Percentiles rank a stretch among this genome's conserved stretches.
Evolutionary conservation across 2,113 vertebrate genomes (phyloP).

Genomic region (Neolamprologus kungweensis): DNA sequence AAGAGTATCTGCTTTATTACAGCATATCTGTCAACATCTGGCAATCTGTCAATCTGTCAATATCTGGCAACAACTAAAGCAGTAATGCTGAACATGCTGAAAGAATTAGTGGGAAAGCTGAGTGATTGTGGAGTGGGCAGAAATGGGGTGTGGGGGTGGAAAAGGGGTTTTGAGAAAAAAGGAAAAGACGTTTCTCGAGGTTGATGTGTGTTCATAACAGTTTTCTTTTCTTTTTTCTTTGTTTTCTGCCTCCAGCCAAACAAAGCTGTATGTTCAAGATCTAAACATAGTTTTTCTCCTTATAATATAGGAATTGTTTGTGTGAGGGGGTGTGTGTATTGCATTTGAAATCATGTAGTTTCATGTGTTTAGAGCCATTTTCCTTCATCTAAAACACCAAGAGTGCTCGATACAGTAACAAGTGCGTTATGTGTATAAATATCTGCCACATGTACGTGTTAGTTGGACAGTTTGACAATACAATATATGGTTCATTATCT

Average conservation of each 20-base stretch:
- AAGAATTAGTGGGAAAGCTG: neutral
- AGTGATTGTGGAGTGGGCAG: neutral
- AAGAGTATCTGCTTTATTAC: neutral
- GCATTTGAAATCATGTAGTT: neutral
- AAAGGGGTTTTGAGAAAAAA: neutral
- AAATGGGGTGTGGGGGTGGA: neutral
- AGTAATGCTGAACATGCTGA: neutral
- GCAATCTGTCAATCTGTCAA: neutral
- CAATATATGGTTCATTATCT: neutral
- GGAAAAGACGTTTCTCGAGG: neutral
- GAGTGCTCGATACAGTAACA: neutral
- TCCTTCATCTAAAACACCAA: neutral
- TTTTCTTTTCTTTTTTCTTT: neutral
- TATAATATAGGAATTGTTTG: neutral
- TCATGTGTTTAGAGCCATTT: neutral
- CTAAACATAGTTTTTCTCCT: neutral
- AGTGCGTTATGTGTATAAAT: neutral
- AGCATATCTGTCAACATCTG: neutral
- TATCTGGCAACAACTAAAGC: neutral
- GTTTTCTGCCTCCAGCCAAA: neutral
- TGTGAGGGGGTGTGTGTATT: fast-evolving
- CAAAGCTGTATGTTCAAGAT: neutral
- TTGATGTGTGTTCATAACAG: neutral
- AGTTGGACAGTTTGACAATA: neutral
- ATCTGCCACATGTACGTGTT: neutral